phyloP scores from a whole-genome alignment of 2,113 vertebrate species.

The Phrynosoma blainvillii region DNA sequence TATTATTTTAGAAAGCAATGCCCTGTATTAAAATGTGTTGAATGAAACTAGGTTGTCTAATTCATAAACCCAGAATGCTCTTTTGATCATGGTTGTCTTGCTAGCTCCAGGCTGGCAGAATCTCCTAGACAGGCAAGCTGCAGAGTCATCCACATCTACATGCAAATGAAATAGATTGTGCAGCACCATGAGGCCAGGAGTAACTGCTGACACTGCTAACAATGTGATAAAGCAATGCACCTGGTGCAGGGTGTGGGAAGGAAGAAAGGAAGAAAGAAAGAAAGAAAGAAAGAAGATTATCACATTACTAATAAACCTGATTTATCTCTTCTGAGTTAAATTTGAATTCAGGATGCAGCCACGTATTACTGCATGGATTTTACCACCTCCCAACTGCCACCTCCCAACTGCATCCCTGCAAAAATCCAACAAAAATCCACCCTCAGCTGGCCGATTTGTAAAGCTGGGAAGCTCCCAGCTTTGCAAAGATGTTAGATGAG shows the following conservation, averaged over 20 bases:
- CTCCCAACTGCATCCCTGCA: too few relatives aligned
- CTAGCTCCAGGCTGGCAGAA: slow-evolving; percentile 53
- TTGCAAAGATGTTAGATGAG: too few relatives aligned
- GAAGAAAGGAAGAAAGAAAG: slow-evolving; percentile 19
- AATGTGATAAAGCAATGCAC: slow-evolving; percentile 47
- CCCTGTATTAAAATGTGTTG: slow-evolving; percentile 46
- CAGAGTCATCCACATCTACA: slow-evolving; percentile 44
- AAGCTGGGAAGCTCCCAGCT: too few relatives aligned
- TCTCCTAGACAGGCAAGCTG: slow-evolving; percentile 45
- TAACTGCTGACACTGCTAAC: slow-evolving; percentile 44
- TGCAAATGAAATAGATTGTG: slow-evolving; percentile 55
- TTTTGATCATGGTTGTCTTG: slow-evolving; percentile 52
- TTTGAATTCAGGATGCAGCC: too few relatives aligned
- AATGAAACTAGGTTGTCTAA: slow-evolving; percentile 36
- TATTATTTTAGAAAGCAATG: slow-evolving; percentile 28
- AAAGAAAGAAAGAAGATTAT: too few relatives aligned
- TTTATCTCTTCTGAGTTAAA: too few relatives aligned
- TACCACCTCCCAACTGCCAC: too few relatives aligned
- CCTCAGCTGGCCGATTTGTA: too few relatives aligned
- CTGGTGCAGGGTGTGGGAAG: not conserved
- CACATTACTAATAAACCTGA: too few relatives aligned
- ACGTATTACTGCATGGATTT: too few relatives aligned
- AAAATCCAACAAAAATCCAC: too few relatives aligned
- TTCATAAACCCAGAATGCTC: slow-evolving; percentile 48
- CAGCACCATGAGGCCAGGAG: slow-evolving; percentile 37